Percentiles rank a stretch among this genome's conserved stretches.
phyloP scores from a whole-genome alignment of 2,888 invertebrate genomes.

The Schrankia costaestrigalis region DNA sequence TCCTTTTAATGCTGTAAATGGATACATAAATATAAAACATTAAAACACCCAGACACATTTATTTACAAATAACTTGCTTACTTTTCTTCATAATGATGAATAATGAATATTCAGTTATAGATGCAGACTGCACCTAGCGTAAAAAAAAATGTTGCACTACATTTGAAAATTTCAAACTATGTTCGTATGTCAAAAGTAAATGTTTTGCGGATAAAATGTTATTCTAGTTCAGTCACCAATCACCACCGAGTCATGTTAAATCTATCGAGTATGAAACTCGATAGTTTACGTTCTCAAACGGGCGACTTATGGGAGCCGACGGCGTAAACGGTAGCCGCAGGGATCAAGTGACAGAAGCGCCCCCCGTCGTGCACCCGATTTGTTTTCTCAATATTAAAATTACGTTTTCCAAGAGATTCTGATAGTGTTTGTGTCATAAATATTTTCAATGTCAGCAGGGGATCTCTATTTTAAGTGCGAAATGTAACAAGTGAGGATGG shows the following conservation, averaged over 20 bases:
- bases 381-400: slow-evolving; percentile 36
- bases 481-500: slow-evolving; percentile 11
- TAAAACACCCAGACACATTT: too few relatives aligned
- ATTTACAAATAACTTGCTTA: too few relatives aligned
- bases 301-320: slow-evolving; percentile 43
- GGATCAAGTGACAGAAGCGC: slow-evolving; percentile 62
- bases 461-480: slow-evolving; percentile 28
- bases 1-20: too few relatives aligned
- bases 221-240: slow-evolving; percentile 41
- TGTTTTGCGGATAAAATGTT: too few relatives aligned
- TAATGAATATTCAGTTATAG: too few relatives aligned
- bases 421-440: slow-evolving; percentile 26
- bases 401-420: slow-evolving; percentile 35
- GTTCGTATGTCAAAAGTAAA: too few relatives aligned
- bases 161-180: too few relatives aligned
- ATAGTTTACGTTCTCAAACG: slow-evolving; percentile 49
- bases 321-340: slow-evolving; percentile 67
- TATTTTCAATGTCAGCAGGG: slow-evolving; percentile 28
- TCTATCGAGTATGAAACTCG: slow-evolving; percentile 61
- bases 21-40: too few relatives aligned
- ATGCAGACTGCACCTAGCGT: too few relatives aligned
- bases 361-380: slow-evolving; percentile 53
- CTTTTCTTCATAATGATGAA: too few relatives aligned
- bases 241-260: slow-evolving; percentile 48
- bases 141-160: too few relatives aligned